Percentiles rank a stretch among this genome's conserved stretches.
phyloP scores from a whole-genome alignment of 2,888 invertebrate genomes.

The Dasysyrphus tricinctus region DNA sequence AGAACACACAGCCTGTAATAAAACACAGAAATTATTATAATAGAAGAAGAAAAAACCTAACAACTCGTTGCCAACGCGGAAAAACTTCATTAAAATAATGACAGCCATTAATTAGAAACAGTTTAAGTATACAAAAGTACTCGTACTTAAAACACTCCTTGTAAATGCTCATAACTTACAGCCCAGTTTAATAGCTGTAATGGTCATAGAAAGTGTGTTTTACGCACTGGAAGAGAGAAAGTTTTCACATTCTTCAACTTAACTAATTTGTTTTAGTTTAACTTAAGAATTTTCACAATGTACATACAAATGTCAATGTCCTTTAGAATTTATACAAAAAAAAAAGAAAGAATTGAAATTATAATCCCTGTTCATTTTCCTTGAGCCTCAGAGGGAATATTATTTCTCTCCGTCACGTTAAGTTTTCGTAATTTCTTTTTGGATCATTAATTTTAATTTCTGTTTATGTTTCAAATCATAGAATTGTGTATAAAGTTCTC shows the following conservation, averaged over 20 bases:
- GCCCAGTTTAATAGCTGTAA: neutral
- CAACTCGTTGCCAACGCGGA: conserved; percentile 5
- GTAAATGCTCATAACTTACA: neutral
- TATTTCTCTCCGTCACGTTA: conserved; percentile 11
- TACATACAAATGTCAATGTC: conserved; percentile 24
- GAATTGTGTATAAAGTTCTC: neutral
- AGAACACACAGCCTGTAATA: neutral
- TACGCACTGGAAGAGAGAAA: neutral
- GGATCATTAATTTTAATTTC: conserved; percentile 46
- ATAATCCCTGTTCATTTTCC: neutral
- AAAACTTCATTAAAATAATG: conserved; percentile 28
- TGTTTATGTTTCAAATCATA: conserved; percentile 15
- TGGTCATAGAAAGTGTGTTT: neutral
- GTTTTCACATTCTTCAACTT: neutral
- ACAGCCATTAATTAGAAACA: conserved; percentile 31
- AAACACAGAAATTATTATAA: neutral
- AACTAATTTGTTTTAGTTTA: conserved; percentile 13
- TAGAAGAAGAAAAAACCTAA: neutral
- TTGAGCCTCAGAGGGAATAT: neutral
- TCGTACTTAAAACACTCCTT: neutral
- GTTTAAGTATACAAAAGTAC: neutral
- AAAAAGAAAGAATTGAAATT: conserved; percentile 5
- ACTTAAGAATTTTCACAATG: neutral
- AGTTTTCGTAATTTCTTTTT: conserved; percentile 9
- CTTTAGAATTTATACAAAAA: neutral